Base-by-base conservation (phyloP, 1,140 invertebrate species). In the Macrotrachela quadricornifera region DNA sequence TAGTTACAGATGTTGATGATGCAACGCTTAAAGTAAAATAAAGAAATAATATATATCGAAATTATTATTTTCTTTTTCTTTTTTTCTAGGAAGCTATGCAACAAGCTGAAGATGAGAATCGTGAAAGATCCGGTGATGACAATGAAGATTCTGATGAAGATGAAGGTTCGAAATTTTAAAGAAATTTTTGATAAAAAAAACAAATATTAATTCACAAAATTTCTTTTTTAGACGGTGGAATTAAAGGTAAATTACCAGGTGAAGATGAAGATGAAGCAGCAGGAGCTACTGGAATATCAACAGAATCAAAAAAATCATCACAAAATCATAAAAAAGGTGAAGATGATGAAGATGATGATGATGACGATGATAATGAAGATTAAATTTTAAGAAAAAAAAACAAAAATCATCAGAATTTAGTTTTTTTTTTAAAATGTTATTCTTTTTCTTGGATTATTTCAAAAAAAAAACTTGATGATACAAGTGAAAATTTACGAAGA, bases 1-100 rank as follows among this genome's bases (percentile, higher is more conserved):
- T 97, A 48, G 88, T 97, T 10, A 96, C 92, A 18, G 90, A 92
- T 48, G 81, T 83, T 12, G 92, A 99, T 69, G 92, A 99, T 71
- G 84, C 83, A 1, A 15, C 12, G 4, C 10, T 42, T 1, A 42
- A 42, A 8, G 21, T 30, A 4, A 30, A 30, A 30, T 30, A 30
- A 30, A 53, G 57, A 62, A n/a, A n/a, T n/a, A n/a, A n/a, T n/a
- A n/a, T n/a, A n/a, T n/a, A n/a, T n/a, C n/a, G n/a, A n/a, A n/a
- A n/a, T n/a, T n/a, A n/a, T n/a, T n/a, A n/a, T n/a, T n/a, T n/a
- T n/a, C n/a, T n/a, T n/a, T n/a, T n/a, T n/a, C n/a, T n/a, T 21
- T 90, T 95, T 68, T 73, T 96, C 56, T 81, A 83, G 14, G 76
- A 82, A 64, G 82, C 90, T 68, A 80, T 97, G 79, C 85, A 95